A percentile compares a stretch with the other conserved stretches of the same genome.
Evolutionary conservation across 2,797 vertebrate genomes (phyloP).

Genomic region (Sebastiscus albofasciatus): DNA sequence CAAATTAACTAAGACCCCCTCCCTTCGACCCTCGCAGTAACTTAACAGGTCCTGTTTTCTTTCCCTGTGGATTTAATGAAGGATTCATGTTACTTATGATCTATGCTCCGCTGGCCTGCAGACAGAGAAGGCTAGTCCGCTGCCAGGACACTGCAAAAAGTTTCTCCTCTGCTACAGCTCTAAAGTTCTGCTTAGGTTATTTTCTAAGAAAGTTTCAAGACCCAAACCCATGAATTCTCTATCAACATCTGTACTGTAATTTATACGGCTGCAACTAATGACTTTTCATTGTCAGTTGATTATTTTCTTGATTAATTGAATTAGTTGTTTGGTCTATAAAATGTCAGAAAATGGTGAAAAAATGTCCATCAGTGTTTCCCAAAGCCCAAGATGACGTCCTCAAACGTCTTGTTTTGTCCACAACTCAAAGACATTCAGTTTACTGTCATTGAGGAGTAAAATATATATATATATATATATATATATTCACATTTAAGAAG

Average conservation of each 20-base stretch:
- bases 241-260: background rate
- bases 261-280: too few relatives aligned
- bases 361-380: too few relatives aligned
- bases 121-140: background rate
- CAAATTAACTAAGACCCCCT: background rate
- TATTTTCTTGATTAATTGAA: too few relatives aligned
- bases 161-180: background rate
- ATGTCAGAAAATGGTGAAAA: too few relatives aligned
- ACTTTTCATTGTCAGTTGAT: too few relatives aligned
- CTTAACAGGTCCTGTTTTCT: constrained; percentile 12
- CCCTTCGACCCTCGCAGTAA: background rate
- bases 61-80: constrained; percentile 31
- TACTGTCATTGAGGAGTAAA: too few relatives aligned
- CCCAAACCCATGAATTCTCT: background rate
- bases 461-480: too few relatives aligned
- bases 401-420: too few relatives aligned
- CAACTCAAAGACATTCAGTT: too few relatives aligned
- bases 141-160: constrained; percentile 14
- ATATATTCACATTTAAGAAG: too few relatives aligned
- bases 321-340: too few relatives aligned
- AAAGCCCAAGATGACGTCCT: too few relatives aligned
- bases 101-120: background rate
- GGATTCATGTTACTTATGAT: constrained; percentile 42
- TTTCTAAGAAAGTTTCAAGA: background rate
- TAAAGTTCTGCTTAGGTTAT: background rate